Conservation (phyloP, 2,113 vertebrate species). For the Oryzias javanicus region DNA sequence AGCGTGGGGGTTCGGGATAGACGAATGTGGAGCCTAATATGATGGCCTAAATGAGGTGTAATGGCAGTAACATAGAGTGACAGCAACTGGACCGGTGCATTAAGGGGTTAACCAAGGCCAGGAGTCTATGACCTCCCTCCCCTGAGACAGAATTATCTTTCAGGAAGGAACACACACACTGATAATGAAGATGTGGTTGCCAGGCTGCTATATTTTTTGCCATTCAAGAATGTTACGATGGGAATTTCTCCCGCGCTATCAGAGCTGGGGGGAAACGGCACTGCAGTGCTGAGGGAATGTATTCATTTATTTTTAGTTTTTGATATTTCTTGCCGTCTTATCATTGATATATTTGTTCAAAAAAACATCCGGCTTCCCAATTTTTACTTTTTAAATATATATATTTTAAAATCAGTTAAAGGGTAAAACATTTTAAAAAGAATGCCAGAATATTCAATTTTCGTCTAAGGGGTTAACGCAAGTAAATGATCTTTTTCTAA, state of each 20-base stretch:
- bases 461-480: too few species aligned
- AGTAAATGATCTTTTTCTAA: too few species aligned
- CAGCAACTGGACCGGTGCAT: conserved; percentile 69
- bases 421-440: too few species aligned
- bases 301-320: too few species aligned
- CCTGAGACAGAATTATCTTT: conserved; percentile 63
- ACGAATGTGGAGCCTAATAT: conserved; percentile 63
- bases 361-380: too few species aligned
- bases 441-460: too few species aligned
- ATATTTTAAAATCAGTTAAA: too few species aligned
- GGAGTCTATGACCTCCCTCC: conserved; percentile 66
- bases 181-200: conserved; percentile 57
- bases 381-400: too few species aligned
- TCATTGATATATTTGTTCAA: too few species aligned
- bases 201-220: conserved; percentile 44
- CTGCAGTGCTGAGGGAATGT: neutral
- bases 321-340: neutral
- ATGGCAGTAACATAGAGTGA: conserved; percentile 74
- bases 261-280: conserved; percentile 19
- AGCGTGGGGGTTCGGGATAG: conserved; percentile 21
- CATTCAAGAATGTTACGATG: conserved; percentile 56
- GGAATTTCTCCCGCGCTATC: conserved; percentile 42
- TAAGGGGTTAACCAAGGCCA: conserved; percentile 75
- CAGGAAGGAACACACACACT: conserved; percentile 24
- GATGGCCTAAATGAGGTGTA: conserved; percentile 71